Evolutionary conservation across 2,113 vertebrate genomes (phyloP), one percentile per base, ranked within the genome.

Genomic region (Grammomys surdaster): DNA sequence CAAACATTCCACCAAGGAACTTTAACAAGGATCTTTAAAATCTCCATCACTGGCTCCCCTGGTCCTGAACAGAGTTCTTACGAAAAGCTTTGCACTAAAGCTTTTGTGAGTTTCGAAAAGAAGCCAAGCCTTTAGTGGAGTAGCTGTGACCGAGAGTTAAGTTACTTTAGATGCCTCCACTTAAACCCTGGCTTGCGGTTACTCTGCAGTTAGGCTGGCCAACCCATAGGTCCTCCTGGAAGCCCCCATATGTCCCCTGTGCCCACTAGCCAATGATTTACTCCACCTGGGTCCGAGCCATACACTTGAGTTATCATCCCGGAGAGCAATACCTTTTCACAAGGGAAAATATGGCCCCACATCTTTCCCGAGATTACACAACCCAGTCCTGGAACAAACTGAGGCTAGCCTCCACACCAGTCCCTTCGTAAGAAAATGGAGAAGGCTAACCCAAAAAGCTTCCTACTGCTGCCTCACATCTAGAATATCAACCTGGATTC

Each of bases 131-230:
- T 26, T 70, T 17, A 9, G 60, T 7, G 24, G 31, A 36, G 20
- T 8, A 22, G 33, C 82, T 17, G 0, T 1, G 22, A 19, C 54
- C 33, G 24, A 31, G 46, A 11, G 20, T 4, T 1, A 22, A 6
- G 65, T 13, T 24, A 17, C 20, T 67, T 20, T 19, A 54, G 6
- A 12, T 48, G 54, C 16, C 54, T n/a, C 51, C 0, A 9, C 58
- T 0, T 0, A 43, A 28, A 0, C 11, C 56, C 78, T 7, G 1
- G 70, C 48, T 69, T 43, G 0, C 6, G 0, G 11, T 31, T 3
- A 26, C 14, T 1, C 67, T 9, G 11, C 65, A 19, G 4, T 51
- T 80, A 2, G 6, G n/a, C 24, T 3, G 0, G 51, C 12, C 28
- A 51, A 54, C 36, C 36, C 69, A 87, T 33, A 19, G 16, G 10